phyloP scores from a whole-genome alignment of 2,888 invertebrate genomes.

The Eubasilissa splendida region DNA sequence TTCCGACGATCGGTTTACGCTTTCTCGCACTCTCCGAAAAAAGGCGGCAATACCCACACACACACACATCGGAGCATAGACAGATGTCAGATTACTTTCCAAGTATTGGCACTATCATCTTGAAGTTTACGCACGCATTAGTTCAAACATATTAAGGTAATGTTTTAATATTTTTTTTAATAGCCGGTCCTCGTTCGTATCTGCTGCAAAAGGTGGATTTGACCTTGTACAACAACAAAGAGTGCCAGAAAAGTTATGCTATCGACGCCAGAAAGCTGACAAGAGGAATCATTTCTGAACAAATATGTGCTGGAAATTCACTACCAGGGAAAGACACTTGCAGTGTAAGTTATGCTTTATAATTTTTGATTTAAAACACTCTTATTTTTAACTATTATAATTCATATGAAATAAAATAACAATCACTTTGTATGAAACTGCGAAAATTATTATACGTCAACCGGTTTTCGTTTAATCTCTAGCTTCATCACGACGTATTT shows the following conservation, averaged over 20 bases:
- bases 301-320: constrained; percentile 67
- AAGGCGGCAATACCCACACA: too few species aligned
- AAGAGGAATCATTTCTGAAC: constrained; percentile 63
- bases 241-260: not conserved
- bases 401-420: too few species aligned
- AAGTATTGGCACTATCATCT: constrained; percentile 57
- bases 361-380: too few species aligned
- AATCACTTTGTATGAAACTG: too few species aligned
- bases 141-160: not conserved
- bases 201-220: constrained; percentile 65
- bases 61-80: too few species aligned
- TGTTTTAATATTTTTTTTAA: constrained; percentile 6
- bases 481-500: too few species aligned
- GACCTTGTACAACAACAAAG: constrained; percentile 40
- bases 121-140: not conserved
- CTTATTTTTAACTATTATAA: too few species aligned
- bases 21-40: too few species aligned
- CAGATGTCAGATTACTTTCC: constrained; percentile 61
- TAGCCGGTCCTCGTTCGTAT: constrained; percentile 62
- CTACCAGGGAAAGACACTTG: constrained; percentile 66
- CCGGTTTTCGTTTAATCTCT: too few species aligned
- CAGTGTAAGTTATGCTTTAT: constrained; percentile 28
- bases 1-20: too few species aligned
- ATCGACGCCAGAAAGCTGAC: constrained; percentile 59
- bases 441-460: too few species aligned